These are phyloP conservation scores for Haplochromis vanheusdeni DNA, from an alignment of 2,113 vertebrate genomes.

Conservation along the genomic window DNA sequence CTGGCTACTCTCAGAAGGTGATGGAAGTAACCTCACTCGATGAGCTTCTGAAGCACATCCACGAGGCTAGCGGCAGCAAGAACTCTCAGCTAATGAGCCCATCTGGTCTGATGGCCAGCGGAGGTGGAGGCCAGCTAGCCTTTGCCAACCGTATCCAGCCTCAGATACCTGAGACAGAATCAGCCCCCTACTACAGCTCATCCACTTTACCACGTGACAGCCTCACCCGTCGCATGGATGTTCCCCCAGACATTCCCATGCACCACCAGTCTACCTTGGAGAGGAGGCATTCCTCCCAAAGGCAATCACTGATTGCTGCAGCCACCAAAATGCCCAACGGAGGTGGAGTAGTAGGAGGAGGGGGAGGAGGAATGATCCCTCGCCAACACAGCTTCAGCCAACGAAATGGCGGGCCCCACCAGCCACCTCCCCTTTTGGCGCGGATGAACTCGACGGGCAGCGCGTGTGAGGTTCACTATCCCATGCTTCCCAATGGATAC, in stretches of 20 bases:
- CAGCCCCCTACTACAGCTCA: constrained; percentile 75
- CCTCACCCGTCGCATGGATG: constrained; percentile 80
- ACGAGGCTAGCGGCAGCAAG: constrained; percentile 71
- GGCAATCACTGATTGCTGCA: constrained; percentile 72
- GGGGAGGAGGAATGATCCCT: constrained; percentile 66
- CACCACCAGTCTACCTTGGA: constrained; percentile 71
- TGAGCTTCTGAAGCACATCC: constrained; percentile 84
- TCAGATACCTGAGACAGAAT: constrained; percentile 73
- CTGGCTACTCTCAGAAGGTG: constrained; percentile 74
- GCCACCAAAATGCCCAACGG: constrained; percentile 66
- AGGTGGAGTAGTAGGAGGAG: not conserved
- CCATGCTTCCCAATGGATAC: constrained; percentile 70
- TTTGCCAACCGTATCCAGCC: constrained; percentile 76
- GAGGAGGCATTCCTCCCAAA: constrained; percentile 73
- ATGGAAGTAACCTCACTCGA: constrained; percentile 86
- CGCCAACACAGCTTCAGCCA: constrained; percentile 78
- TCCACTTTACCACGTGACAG: constrained; percentile 78
- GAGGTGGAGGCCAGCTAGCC: constrained; percentile 50
- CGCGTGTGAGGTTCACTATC: constrained; percentile 71
- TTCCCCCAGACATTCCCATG: constrained; percentile 74
- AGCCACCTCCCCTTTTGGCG: constrained; percentile 71
- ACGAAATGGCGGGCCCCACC: constrained; percentile 60
- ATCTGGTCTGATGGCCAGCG: constrained; percentile 55
- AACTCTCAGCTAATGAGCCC: constrained; percentile 67
- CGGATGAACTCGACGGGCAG: constrained; percentile 80